A percentile compares a stretch with the other conserved stretches of the same genome.
Conservation (phyloP, 2,888 invertebrate species). For the Scaptodrosophila latifasciaeformis region DNA sequence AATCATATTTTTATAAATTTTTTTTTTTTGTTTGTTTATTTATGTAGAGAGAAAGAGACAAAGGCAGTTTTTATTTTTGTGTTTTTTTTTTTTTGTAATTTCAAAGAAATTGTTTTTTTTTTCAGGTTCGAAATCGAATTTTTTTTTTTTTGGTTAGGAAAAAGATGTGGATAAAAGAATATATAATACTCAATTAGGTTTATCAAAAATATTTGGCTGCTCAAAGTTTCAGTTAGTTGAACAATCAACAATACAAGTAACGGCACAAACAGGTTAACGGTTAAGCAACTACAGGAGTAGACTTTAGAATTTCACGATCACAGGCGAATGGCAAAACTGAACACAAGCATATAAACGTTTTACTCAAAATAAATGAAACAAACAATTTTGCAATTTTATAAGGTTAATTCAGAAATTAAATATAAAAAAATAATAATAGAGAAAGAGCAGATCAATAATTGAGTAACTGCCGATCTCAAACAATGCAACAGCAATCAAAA, state of each 20-base stretch:
- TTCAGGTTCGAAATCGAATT: too few species aligned
- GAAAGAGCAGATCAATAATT: too few species aligned
- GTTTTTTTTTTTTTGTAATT: conserved; percentile 21
- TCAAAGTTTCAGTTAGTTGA: conserved; percentile 42
- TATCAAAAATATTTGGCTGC: conserved; percentile 37
- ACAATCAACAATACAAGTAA: conserved; percentile 51
- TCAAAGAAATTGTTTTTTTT: too few species aligned
- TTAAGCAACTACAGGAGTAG: too few species aligned
- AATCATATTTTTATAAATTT: conserved; percentile 51
- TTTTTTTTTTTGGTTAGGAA: conserved; percentile 36
- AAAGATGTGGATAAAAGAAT: conserved; percentile 64
- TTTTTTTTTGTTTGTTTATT: too few species aligned
- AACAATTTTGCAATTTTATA: too few species aligned
- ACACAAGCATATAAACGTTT: neutral
- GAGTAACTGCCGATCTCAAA: neutral
- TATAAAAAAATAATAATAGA: conserved; percentile 20
- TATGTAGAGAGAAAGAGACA: conserved; percentile 10
- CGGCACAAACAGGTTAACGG: conserved; percentile 7
- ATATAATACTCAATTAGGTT: conserved; percentile 62
- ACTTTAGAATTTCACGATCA: too few species aligned
- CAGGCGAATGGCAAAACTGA: too few species aligned
- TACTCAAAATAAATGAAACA: neutral
- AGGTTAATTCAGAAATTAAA: too few species aligned
- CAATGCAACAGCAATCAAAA: conserved; percentile 8
- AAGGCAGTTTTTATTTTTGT: conserved; percentile 13